Base-by-base conservation (phyloP, 2,797 vertebrate species). In the Huso huso region DNA sequence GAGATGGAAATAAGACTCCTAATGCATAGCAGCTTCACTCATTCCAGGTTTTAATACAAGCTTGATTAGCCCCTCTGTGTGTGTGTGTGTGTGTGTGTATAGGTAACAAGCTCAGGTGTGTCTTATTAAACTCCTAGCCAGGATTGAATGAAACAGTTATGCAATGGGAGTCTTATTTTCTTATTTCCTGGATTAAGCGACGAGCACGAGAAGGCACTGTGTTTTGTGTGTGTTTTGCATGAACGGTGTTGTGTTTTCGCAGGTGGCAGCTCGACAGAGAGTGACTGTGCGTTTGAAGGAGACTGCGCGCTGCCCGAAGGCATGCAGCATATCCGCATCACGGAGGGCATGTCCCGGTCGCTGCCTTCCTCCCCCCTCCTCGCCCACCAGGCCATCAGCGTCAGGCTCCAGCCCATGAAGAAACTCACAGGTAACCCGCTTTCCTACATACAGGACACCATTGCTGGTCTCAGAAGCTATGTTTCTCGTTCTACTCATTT, bases 241-340 rank as follows among this genome's bases (percentile, higher is more conserved):
- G 75, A 48, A 67, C 1, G 0, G 23, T 15, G 0, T 58, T 1
- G 37, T 63, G 9, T 72, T 10, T 71, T 71, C 81, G 64, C 78
- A 98, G 96, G 94, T 86, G 91, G 93, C 91, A 94, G 93, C 86
- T 89, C 86, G 79, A 90, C 94, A 85, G 96, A 99, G 91, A 95
- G 93, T 52, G 95, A 98, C 87, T 95, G 93, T 91, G 94, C 89
- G 85, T 97, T 98, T 74, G 95, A 97, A 78, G 89, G 91, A 59
- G 95, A 97, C 86, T 96, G 94, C 84, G 79, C 87, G 0, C 87
- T 93, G 62, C 88, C 94, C 0, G 95, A 98, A 92, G 95, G 95
- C 86, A 93, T 98, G 92, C 96, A 98, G 90, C 95, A 99, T 87
- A 93, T 98, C 89, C 93, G 95, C 82, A 94, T 97, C 73, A 96